Evolutionary conservation across 1,140 invertebrate genomes (phyloP), one percentile per base, ranked within the genome.

Genomic region (Papilio helenus): DNA sequence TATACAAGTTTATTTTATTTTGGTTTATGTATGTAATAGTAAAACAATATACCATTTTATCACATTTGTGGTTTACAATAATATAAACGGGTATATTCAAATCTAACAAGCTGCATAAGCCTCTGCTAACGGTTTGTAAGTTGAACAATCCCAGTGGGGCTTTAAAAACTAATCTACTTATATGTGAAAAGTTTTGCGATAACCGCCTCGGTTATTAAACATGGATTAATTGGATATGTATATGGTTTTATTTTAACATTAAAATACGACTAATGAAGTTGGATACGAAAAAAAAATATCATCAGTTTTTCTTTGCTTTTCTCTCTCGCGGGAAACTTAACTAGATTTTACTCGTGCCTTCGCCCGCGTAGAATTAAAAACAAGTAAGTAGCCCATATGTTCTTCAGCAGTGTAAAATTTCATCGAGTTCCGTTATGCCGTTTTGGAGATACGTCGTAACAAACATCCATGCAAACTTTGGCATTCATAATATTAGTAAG

Each of bases 161-260:
- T 51, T 49, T 74, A 26, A 74, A 74, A 74, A 74, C 72, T 74
- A 74, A 46, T 74, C 44, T 49, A 12, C 44, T 44, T 42, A 72
- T 26, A 44, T 74, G 44, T 49, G 23, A 2, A 20, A 74, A 74
- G 72, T 74, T 74, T 7, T 44, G 42, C n/a, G 7, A 44, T 23
- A 12, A 23, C 44, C 39, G 14, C 3, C 16, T 72, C 65, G 65
- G 65, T 72, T 72, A 72, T 73, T 73, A 73, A 34, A 18, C 18
- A 20, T 8, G 72, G n/a, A 20, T 73, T 46, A 26, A 73, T 0
- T 23, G 4, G 42, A n/a, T 72, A 72, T n/a, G n/a, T n/a, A n/a
- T n/a, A n/a, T n/a, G n/a, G n/a, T n/a, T n/a, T n/a, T n/a, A 39
- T 20, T 73, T 9, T 14, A 14, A 73, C 72, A 72, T 9, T 20